phyloP scores from a whole-genome alignment of 2,888 invertebrate genomes.

The Ichneumoninae sp. region DNA sequence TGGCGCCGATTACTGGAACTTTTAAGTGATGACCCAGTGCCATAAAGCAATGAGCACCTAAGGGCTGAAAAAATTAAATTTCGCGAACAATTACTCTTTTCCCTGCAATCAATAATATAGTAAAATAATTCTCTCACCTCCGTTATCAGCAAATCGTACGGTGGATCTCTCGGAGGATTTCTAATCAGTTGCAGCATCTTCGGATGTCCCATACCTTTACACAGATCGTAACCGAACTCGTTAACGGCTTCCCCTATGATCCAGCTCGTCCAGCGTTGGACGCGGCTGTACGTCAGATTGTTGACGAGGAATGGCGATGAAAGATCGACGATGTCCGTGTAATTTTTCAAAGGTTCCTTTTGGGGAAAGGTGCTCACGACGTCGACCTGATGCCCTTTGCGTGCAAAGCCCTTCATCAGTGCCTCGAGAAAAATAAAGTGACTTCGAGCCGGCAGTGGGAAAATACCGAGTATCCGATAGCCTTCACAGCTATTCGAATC shows the following conservation, averaged over 20 bases:
- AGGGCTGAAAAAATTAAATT: conserved; percentile 62
- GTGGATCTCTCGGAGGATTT: conserved; percentile 74
- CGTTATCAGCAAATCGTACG: conserved; percentile 75
- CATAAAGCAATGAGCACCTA: conserved; percentile 72
- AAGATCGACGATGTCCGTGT: conserved; percentile 79
- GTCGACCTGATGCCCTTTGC: conserved; percentile 84
- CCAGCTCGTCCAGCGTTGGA: not conserved
- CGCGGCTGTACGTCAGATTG: conserved; percentile 48
- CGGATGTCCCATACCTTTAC: conserved; percentile 68
- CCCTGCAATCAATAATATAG: not conserved
- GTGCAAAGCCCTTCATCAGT: conserved; percentile 83
- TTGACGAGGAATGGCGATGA: conserved; percentile 24
- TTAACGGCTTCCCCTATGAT: conserved; percentile 46
- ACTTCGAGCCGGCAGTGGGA: conserved; percentile 84
- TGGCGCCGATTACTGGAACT: conserved; percentile 67
- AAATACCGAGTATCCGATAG: conserved; percentile 84
- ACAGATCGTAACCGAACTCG: conserved; percentile 67
- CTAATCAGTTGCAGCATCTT: conserved; percentile 71
- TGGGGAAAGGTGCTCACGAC: conserved; percentile 81
- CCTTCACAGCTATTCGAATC: conserved; percentile 38
- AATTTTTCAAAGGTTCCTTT: conserved; percentile 79
- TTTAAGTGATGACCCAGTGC: conserved; percentile 74
- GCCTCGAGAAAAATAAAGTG: conserved; percentile 85
- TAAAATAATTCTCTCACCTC: conserved; percentile 69
- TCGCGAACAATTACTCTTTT: not conserved